Conservation (phyloP, 1,140 invertebrate genomes). For the Colletes gigas region DNA sequence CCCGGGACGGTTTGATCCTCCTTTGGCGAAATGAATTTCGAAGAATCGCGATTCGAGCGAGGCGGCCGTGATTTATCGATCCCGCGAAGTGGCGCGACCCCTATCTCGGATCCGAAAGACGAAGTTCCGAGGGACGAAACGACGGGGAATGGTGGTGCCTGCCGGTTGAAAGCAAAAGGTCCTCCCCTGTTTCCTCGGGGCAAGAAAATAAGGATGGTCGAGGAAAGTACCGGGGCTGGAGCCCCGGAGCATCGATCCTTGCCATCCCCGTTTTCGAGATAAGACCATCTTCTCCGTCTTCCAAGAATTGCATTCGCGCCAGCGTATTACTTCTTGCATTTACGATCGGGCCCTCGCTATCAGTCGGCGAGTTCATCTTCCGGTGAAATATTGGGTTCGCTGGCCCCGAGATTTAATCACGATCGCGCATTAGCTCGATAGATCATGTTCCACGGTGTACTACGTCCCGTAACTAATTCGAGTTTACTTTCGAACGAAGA, state of each 20-base stretch:
- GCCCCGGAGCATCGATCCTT: slow-evolving; percentile 57
- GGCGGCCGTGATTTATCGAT: slow-evolving; percentile 32
- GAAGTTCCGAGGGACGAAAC: slow-evolving; percentile 22
- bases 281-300: slow-evolving; percentile 56
- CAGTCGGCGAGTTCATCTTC: slow-evolving; percentile 11
- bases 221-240: slow-evolving; percentile 34
- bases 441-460: background rate
- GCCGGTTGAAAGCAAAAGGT: slow-evolving; percentile 26
- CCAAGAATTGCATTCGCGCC: slow-evolving; percentile 52
- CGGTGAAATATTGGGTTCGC: slow-evolving; percentile 12
- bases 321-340: slow-evolving; percentile 42
- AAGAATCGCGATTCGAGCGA: slow-evolving; percentile 4
- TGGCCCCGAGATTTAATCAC: slow-evolving; percentile 23
- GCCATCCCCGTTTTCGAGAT: slow-evolving; percentile 60
- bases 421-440: slow-evolving; percentile 4
- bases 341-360: slow-evolving; percentile 23
- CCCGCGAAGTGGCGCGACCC: slow-evolving; percentile 22
- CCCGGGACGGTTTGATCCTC: background rate
- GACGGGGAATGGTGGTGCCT: slow-evolving; percentile 5
- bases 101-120: slow-evolving; percentile 28
- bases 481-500: background rate
- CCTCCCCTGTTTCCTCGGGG: slow-evolving; percentile 40
- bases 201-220: slow-evolving; percentile 53
- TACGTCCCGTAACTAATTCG: background rate
- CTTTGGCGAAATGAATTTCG: slow-evolving; percentile 11